A percentile compares a stretch with the other conserved stretches of the same genome.
phyloP scores from a whole-genome alignment of 2,113 vertebrate genomes.

The Neogobius melanostomus region DNA sequence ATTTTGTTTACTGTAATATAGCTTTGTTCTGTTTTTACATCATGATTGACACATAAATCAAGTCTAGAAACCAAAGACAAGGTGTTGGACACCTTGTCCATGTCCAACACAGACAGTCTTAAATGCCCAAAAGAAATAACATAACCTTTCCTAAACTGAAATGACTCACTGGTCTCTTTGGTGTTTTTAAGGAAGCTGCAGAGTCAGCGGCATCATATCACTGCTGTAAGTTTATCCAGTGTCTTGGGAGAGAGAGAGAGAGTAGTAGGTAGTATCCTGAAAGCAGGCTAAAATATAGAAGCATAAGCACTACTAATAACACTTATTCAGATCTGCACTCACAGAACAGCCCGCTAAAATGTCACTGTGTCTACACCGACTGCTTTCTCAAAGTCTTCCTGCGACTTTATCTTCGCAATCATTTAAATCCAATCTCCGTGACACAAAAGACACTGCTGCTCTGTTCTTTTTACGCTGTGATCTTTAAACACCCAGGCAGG shows the following conservation, averaged over 20 bases:
- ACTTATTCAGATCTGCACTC: conserved; percentile 48
- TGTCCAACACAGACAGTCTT: background rate
- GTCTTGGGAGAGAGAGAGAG: conserved; percentile 56
- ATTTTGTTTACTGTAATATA: no score
- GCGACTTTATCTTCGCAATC: conserved; percentile 25
- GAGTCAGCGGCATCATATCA: conserved; percentile 52
- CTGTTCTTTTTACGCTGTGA: conserved; percentile 26
- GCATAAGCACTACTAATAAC: conserved; percentile 35
- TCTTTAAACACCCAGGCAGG: conserved; percentile 17
- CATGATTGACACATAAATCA: no score
- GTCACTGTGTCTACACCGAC: conserved; percentile 48
- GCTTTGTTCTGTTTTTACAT: no score
- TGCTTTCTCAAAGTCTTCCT: conserved; percentile 44
- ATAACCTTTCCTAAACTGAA: conserved; percentile 15
- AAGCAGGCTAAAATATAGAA: conserved; percentile 49
- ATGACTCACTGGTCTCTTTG: conserved; percentile 50
- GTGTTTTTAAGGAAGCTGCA: conserved; percentile 43
- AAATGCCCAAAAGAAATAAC: background rate
- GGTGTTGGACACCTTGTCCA: background rate
- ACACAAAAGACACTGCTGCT: conserved; percentile 25
- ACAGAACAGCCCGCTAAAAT: conserved; percentile 55
- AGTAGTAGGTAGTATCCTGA: conserved; percentile 53
- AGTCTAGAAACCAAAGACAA: background rate
- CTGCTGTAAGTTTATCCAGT: conserved; percentile 57
- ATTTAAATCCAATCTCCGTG: conserved; percentile 27